These are phyloP conservation scores for Lithophane leautieri DNA, from an alignment of 2,888 invertebrate genomes.

Conservation along the genomic window DNA sequence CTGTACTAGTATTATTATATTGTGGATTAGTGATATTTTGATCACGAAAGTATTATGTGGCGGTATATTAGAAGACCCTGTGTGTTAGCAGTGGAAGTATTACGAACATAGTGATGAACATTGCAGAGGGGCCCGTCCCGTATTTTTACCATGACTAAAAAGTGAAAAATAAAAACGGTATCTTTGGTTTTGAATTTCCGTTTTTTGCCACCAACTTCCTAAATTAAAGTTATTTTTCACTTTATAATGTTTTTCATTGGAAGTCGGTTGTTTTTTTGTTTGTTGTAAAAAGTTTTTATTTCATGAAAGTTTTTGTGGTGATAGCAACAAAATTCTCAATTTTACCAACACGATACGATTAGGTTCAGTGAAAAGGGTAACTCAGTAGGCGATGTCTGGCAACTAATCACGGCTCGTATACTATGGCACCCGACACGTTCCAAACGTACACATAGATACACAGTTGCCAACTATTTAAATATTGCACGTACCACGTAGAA, in stretches of 20 bases:
- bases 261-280: too few relatives aligned
- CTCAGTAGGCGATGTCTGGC: slow-evolving; percentile 44
- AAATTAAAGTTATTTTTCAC: too few relatives aligned
- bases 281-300: too few relatives aligned
- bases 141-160: too few relatives aligned
- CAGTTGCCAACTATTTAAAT: slow-evolving; percentile 55
- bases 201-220: too few relatives aligned
- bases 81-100: neutral
- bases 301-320: neutral
- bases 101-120: neutral
- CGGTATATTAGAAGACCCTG: neutral
- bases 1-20: neutral
- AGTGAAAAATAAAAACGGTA: too few relatives aligned
- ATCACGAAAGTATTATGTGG: neutral
- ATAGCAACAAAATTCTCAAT: neutral
- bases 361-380: slow-evolving; percentile 19
- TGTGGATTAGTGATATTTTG: neutral
- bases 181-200: too few relatives aligned
- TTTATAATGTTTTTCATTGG: too few relatives aligned
- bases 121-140: too few relatives aligned
- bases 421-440: slow-evolving; percentile 41
- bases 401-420: slow-evolving; percentile 43
- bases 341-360: neutral
- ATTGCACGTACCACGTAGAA: slow-evolving; percentile 28
- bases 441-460: slow-evolving; percentile 15